phyloP scores from a whole-genome alignment of 2,888 invertebrate species.

The Litoditis marina region DNA sequence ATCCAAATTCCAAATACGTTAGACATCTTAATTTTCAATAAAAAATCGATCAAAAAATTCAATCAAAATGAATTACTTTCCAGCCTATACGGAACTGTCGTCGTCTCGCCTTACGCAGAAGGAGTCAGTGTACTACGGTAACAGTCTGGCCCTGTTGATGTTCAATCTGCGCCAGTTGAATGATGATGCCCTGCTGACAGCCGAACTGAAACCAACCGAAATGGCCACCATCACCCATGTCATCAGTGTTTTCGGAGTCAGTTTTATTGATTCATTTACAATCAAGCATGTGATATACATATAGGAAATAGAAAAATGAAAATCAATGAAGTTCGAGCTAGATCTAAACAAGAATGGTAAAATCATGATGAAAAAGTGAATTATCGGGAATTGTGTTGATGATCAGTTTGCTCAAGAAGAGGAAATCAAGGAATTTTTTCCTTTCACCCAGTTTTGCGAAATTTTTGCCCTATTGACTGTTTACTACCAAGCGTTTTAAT shows the following conservation, averaged over 20 bases:
- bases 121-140: conserved; percentile 82
- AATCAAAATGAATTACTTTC: conserved; percentile 36
- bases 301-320: too few species aligned
- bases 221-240: conserved; percentile 34
- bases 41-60: too few species aligned
- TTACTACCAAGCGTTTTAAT: too few species aligned
- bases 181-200: conserved; percentile 32
- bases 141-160: conserved; percentile 69
- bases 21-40: background rate
- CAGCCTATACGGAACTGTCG: conserved; percentile 91
- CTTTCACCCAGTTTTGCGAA: too few species aligned
- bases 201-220: conserved; percentile 32
- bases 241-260: conserved; percentile 48
- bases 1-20: background rate
- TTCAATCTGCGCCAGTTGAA: conserved; percentile 63
- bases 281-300: too few species aligned
- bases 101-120: conserved; percentile 89
- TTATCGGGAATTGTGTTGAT: too few species aligned
- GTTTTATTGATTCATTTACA: too few species aligned
- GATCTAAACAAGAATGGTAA: too few species aligned
- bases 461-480: conserved; percentile 6
- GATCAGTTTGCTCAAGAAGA: too few species aligned
- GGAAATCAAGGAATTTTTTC: too few species aligned
- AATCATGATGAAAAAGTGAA: too few species aligned
- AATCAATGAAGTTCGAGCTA: too few species aligned